Base-by-base conservation (phyloP, 2,797 vertebrate species). In the Eleutherodactylus coqui region DNA sequence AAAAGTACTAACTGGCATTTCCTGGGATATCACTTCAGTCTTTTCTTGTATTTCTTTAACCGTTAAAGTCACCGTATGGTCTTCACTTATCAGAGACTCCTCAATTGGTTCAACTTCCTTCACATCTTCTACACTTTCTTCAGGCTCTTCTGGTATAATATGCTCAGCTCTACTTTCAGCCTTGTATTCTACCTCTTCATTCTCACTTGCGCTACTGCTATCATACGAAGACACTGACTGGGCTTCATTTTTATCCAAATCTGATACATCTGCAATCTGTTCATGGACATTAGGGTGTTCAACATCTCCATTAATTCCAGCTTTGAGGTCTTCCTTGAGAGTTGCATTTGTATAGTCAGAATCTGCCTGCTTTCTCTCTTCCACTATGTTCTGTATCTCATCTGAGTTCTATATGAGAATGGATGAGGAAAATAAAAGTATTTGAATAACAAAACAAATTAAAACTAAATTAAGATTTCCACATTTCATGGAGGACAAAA, bases 331-430 rank as follows among this genome's bases (percentile, higher is more conserved):
- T 91, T 97, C 96, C 90, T 96, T 49, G 94, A 96, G 94, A 92
- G 96, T 89, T 36, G 95, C 95, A 92, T 98, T 96, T 93, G 97
- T 96, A 91, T 96, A 96, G 96, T 96, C 97, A 93, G 97, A 93
- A 94, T 98, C 96, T 91, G 96, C 94, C 89, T 94, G 96, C 94
- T 97, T 92, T 97, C 97, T 95, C 91, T 94, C 93, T 91, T 94
- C 93, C 93, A 93, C 94, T 91, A 95, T 90, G 92, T 92, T 94
- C 93, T 95, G 94, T 95, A 94, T 95, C 92, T 96, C 95, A 93
- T 96, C 95, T 92, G 94, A 93, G 93, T 92, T 96, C 96, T 97
- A 95, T 87, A 96, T 94, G 90, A 91, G 93, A 91, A 93, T 9
- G 92, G 91, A 92, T 92, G 92, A 92, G 92, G 92, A 88, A 90